A percentile compares a stretch with the other conserved stretches of the same genome.
These are phyloP conservation scores for Hipposideros armiger DNA, from an alignment of 2,113 vertebrate species.

Conservation along the genomic window DNA sequence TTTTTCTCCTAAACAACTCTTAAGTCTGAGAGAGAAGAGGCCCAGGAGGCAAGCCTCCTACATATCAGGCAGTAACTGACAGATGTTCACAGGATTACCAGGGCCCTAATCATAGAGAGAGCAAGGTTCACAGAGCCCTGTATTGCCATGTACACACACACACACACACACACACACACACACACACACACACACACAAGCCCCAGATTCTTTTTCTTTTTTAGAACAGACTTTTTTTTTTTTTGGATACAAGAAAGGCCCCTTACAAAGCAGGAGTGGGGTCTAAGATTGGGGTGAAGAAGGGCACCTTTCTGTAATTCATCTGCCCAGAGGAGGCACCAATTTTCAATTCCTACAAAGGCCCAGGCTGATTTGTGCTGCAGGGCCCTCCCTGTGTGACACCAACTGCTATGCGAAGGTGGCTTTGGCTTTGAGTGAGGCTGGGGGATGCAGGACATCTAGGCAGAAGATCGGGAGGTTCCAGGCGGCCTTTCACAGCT, in stretches of 20 bases:
- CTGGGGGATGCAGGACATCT: background rate
- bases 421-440: background rate
- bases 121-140: background rate
- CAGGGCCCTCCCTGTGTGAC: background rate
- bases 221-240: background rate
- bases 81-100: background rate
- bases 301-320: background rate
- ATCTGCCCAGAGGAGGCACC: background rate
- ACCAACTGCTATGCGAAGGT: background rate
- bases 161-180: background rate
- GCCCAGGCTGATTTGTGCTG: too few species aligned
- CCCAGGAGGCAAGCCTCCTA: background rate
- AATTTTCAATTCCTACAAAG: background rate
- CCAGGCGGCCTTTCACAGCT: background rate
- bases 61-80: background rate
- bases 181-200: too few species aligned
- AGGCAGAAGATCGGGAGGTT: background rate
- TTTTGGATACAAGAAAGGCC: background rate
- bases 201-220: too few species aligned
- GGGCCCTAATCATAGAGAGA: background rate
- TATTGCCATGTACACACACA: rapidly evolving
- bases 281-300: background rate
- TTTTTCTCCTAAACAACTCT: background rate
- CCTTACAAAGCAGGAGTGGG: background rate
- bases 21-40: background rate